Evolutionary conservation across 2,113 vertebrate species (phyloP).

Genomic region (Neomonachus schauinslandi): DNA sequence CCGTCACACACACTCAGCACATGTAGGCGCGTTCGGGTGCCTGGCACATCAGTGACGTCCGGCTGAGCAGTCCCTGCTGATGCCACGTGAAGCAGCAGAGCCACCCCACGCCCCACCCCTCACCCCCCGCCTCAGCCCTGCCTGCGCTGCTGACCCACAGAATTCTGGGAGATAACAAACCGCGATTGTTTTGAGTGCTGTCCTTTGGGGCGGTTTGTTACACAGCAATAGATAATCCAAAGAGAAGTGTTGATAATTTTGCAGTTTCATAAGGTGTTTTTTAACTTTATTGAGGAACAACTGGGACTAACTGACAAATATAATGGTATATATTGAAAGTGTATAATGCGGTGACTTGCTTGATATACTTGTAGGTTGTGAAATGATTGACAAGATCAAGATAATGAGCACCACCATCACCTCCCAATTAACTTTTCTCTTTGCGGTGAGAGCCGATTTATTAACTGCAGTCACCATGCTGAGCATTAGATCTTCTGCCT

Average conservation of each 20-base stretch:
- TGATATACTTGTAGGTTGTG: rapidly evolving
- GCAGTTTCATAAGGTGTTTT: not conserved
- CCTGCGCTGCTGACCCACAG: not conserved
- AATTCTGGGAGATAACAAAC: not conserved
- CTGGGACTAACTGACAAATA: not conserved
- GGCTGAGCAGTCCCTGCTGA: rapidly evolving
- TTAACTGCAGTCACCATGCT: rapidly evolving
- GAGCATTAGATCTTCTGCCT: not conserved
- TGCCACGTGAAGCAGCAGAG: not conserved
- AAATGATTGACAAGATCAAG: not conserved
- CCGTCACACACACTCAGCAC: rapidly evolving
- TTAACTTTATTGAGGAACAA: not conserved
- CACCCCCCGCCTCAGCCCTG: not conserved
- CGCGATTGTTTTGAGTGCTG: not conserved
- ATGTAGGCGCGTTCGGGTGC: not conserved
- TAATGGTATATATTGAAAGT: not conserved
- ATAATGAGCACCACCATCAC: rapidly evolving
- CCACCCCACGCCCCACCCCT: too few species aligned
- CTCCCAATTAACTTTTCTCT: not conserved
- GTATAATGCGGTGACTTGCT: too few species aligned
- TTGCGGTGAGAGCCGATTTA: not conserved
- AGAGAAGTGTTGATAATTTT: too few species aligned
- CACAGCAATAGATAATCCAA: not conserved
- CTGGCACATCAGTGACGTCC: too few species aligned
- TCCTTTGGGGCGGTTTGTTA: not conserved